Evolutionary conservation across 2,113 vertebrate species (phyloP).

Genomic region (Mus pahari): DNA sequence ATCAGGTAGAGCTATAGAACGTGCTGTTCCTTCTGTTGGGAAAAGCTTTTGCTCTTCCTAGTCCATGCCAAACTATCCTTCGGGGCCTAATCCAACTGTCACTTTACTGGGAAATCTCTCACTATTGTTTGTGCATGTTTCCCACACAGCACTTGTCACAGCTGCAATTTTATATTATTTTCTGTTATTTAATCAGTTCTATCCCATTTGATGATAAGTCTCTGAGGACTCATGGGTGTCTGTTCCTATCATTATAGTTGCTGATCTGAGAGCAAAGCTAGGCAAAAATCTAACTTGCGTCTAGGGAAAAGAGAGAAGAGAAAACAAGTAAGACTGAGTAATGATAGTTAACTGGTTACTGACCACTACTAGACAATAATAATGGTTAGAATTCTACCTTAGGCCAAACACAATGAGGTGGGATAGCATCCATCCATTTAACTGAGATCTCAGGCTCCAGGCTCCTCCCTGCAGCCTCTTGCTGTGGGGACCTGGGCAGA

Average conservation of each 20-base stretch:
- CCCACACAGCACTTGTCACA: background rate
- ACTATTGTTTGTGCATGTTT: background rate
- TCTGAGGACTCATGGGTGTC: background rate
- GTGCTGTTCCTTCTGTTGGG: background rate
- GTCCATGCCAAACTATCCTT: background rate
- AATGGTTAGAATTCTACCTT: background rate
- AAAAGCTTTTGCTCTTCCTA: background rate
- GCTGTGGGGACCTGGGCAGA: background rate
- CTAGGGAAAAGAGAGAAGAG: slow-evolving; percentile 49
- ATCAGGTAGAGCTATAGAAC: background rate
- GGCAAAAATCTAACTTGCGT: background rate
- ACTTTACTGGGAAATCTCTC: background rate
- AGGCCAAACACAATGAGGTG: background rate
- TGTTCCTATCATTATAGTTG: background rate
- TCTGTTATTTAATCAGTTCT: background rate
- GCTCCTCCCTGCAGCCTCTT: background rate
- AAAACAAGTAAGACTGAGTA: background rate
- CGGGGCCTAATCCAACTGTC: background rate
- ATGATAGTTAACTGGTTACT: background rate
- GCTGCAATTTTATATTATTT: background rate
- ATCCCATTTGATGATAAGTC: background rate
- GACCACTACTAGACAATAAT: background rate
- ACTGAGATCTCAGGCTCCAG: background rate
- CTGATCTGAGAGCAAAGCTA: background rate
- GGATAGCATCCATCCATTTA: background rate